These are phyloP conservation scores for Rhabditophanes sp. DNA, from an alignment of 2,888 invertebrate genomes.

Conservation along the genomic window DNA sequence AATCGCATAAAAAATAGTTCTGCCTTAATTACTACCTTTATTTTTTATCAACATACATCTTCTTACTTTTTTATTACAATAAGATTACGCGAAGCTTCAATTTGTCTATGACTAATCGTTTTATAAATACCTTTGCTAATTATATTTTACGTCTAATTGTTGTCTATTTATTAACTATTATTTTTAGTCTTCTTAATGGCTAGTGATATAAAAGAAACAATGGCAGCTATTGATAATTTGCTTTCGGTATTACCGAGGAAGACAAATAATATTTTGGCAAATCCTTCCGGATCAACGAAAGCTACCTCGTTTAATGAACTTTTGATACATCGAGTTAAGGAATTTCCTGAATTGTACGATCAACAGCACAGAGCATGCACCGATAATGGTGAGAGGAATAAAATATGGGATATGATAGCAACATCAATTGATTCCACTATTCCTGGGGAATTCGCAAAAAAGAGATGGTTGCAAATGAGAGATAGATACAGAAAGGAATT, in stretches of 20 bases:
- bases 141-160: too few species aligned
- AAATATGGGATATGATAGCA: conserved; percentile 40
- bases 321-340: conserved; percentile 8
- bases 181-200: too few species aligned
- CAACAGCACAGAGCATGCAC: conserved; percentile 26
- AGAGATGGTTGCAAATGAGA: conserved; percentile 37
- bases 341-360: conserved; percentile 38
- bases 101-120: too few species aligned
- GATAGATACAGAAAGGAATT: conserved; percentile 40
- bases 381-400: conserved; percentile 28
- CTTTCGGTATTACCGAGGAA: neutral
- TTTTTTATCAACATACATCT: too few species aligned
- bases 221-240: conserved; percentile 1
- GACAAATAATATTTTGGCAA: neutral
- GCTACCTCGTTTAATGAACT: conserved; percentile 6
- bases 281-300: conserved; percentile 1
- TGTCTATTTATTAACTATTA: too few species aligned
- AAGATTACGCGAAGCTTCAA: too few species aligned
- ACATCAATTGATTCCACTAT: conserved; percentile 28
- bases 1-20: too few species aligned
- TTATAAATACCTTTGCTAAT: too few species aligned
- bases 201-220: neutral
- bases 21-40: too few species aligned
- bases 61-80: too few species aligned
- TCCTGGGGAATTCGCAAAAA: conserved; percentile 39